These are phyloP conservation scores for Drosophila nr. medialis DNA, from an alignment of 2,888 invertebrate genomes.

Conservation along the genomic window DNA sequence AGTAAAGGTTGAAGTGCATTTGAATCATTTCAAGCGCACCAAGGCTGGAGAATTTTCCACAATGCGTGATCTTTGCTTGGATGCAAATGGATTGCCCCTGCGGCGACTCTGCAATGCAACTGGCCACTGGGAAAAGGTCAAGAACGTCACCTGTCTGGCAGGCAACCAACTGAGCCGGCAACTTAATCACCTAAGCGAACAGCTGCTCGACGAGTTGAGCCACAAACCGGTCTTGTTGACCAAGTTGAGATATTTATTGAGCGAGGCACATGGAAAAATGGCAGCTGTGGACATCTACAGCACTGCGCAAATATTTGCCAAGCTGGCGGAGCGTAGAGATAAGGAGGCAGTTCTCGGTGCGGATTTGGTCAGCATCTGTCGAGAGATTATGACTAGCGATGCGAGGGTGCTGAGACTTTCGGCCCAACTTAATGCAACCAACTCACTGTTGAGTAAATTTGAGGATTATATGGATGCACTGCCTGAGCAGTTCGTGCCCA, in stretches of 20 bases:
- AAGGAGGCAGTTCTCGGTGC: constrained; percentile 40
- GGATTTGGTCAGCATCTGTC: constrained; percentile 80
- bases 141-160: constrained; percentile 38
- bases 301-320: constrained; percentile 44
- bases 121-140: constrained; percentile 85
- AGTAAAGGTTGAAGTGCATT: constrained; percentile 11
- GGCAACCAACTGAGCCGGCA: constrained; percentile 61
- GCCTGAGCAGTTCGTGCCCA: constrained; percentile 47
- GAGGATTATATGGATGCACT: constrained; percentile 86
- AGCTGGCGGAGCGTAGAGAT: constrained; percentile 18
- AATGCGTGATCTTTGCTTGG: constrained; percentile 85
- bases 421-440: constrained; percentile 87
- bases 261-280: constrained; percentile 37
- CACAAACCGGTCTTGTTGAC: constrained; percentile 35
- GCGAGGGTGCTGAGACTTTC: constrained; percentile 71
- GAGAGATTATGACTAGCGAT: constrained; percentile 86
- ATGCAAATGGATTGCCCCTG: constrained; percentile 87
- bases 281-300: constrained; percentile 52
- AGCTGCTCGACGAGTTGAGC: constrained; percentile 16
- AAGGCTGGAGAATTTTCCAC: constrained; percentile 85
- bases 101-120: constrained; percentile 86
- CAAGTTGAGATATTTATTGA: constrained; percentile 50
- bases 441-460: constrained; percentile 87
- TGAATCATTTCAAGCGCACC: constrained; percentile 58
- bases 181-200: constrained; percentile 59